These are phyloP conservation scores for Neogobius melanostomus DNA, from an alignment of 2,113 vertebrate species.

Conservation along the genomic window DNA sequence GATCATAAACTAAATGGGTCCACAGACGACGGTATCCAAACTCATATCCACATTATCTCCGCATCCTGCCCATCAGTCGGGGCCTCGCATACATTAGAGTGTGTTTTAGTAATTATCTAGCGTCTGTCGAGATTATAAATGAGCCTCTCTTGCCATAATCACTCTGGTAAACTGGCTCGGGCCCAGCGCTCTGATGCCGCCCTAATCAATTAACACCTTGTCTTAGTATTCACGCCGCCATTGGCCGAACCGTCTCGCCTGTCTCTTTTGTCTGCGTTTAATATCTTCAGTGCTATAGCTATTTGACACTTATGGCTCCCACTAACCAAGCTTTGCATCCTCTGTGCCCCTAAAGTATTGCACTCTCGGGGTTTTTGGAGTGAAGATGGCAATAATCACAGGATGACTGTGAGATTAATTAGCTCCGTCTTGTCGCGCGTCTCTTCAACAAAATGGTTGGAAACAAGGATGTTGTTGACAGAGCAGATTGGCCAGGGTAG, in stretches of 20 bases:
- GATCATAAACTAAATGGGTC: not conserved
- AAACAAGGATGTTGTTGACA: conserved; percentile 52
- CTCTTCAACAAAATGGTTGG: conserved; percentile 45
- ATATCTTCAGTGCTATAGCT: conserved; percentile 46
- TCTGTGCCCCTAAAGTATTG: conserved; percentile 63
- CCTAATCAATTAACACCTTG: conserved; percentile 80
- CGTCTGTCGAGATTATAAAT: conserved; percentile 72
- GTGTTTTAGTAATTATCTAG: conserved; percentile 72
- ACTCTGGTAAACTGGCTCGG: conserved; percentile 61
- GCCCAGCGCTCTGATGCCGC: conserved; percentile 63
- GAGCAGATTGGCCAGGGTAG: conserved; percentile 31
- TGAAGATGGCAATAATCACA: conserved; percentile 70
- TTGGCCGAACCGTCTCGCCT: conserved; percentile 38
- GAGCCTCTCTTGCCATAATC: conserved; percentile 72
- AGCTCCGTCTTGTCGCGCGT: conserved; percentile 60
- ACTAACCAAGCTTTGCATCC: conserved; percentile 14
- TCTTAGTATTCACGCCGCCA: conserved; percentile 52
- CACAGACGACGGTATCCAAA: not conserved
- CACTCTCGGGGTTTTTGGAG: conserved; percentile 63
- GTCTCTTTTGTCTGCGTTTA: conserved; percentile 53
- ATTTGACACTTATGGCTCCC: conserved; percentile 19
- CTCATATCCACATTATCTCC: not conserved
- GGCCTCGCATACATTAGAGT: conserved; percentile 50
- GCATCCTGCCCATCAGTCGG: conserved; percentile 35
- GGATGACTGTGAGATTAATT: conserved; percentile 78